Conservation (phyloP, 2,888 invertebrate species). For the Aproaerema taeniolella region DNA sequence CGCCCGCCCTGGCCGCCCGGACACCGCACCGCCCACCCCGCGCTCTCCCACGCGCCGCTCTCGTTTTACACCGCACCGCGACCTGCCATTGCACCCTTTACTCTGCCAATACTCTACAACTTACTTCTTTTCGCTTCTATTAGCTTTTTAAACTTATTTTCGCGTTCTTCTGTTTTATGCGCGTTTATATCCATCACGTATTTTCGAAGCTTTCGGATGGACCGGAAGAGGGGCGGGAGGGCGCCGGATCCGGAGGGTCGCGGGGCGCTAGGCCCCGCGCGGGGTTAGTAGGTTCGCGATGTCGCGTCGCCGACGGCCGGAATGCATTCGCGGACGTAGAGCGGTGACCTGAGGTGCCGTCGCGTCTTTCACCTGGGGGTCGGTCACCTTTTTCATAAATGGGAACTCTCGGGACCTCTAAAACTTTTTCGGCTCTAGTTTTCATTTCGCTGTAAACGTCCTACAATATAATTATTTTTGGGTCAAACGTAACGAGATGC, state of each 20-base stretch:
- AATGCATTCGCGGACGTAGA: constrained; percentile 76
- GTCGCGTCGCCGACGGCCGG: constrained; percentile 74
- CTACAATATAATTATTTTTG: constrained; percentile 43
- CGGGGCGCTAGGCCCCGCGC: constrained; percentile 71
- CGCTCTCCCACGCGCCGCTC: constrained; percentile 52
- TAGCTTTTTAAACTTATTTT: constrained; percentile 25
- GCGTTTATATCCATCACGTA: constrained; percentile 58
- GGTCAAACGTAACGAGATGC: constrained; percentile 59
- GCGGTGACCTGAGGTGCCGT: constrained; percentile 73
- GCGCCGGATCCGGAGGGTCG: constrained; percentile 66
- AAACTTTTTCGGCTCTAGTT: constrained; percentile 27
- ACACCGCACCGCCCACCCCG: constrained; percentile 59
- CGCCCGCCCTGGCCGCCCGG: constrained; percentile 76
- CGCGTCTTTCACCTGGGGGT: constrained; percentile 66
- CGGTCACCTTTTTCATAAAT: constrained; percentile 52
- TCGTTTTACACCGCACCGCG: constrained; percentile 36
- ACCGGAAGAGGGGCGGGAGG: constrained; percentile 55
- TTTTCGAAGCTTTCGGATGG: constrained; percentile 73
- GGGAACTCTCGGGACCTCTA: constrained; percentile 26
- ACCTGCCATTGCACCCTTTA: constrained; percentile 29
- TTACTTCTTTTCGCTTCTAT: neutral
- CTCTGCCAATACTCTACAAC: constrained; percentile 29
- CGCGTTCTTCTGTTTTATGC: constrained; percentile 39
- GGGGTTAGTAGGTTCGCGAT: constrained; percentile 77
- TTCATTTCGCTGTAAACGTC: constrained; percentile 18